Evolutionary conservation across 2,888 invertebrate genomes (phyloP).

Genomic region (Cryptocephalus moraei): DNA sequence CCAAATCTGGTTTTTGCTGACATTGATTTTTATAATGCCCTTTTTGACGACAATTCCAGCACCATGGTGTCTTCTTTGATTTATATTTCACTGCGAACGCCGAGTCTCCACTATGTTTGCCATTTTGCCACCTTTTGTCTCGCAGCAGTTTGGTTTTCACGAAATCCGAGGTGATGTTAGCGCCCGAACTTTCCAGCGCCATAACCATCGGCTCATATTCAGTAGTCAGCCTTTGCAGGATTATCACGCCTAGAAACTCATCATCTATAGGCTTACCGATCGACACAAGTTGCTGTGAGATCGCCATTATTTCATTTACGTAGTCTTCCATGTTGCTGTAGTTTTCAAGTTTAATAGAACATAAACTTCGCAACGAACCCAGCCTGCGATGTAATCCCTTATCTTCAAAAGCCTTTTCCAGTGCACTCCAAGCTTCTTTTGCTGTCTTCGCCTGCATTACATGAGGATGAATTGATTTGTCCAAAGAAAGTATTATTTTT

Average conservation of each 20-base stretch:
- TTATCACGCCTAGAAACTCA: no score
- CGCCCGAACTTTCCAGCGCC: no score
- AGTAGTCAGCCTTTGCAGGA: no score
- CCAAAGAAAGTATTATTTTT: no score
- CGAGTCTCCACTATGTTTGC: slow-evolving; percentile 2
- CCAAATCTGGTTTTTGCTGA: neutral
- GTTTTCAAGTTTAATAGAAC: slow-evolving; percentile 9
- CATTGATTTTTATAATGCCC: slow-evolving; percentile 10
- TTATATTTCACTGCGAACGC: slow-evolving; percentile 3
- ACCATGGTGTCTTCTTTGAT: slow-evolving; percentile 8
- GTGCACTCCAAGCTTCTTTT: slow-evolving; percentile 12
- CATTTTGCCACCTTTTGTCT: slow-evolving; percentile 7
- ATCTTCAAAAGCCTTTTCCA: slow-evolving; percentile 15
- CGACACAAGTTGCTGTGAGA: slow-evolving; percentile 11
- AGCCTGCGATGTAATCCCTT: slow-evolving; percentile 10
- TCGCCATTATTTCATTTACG: slow-evolving; percentile 14
- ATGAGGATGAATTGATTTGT: slow-evolving; percentile 11
- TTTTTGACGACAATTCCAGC: slow-evolving; percentile 8
- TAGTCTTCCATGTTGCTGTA: slow-evolving; percentile 13
- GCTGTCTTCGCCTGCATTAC: slow-evolving; percentile 12
- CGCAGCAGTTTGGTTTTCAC: slow-evolving; percentile 12
- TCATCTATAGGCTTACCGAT: slow-evolving; percentile 9
- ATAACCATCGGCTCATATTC: no score
- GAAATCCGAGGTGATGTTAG: slow-evolving; percentile 11
- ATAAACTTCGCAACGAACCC: slow-evolving; percentile 5